These are phyloP conservation scores for Drosophila planitibia DNA, from an alignment of 2,888 invertebrate genomes.

Conservation along the genomic window DNA sequence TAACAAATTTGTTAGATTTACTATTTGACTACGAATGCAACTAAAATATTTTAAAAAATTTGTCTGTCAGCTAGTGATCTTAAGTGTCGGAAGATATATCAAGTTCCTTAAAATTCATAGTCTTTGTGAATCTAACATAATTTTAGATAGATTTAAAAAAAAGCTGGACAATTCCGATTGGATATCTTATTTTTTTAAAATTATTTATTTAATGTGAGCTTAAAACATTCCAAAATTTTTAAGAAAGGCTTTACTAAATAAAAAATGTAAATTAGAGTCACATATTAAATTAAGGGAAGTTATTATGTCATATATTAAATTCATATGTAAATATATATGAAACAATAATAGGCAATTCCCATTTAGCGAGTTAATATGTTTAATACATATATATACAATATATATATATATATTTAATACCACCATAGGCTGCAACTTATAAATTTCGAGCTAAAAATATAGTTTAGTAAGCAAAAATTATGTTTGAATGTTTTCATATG, in stretches of 20 bases:
- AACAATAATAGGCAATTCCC: not conserved
- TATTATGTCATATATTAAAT: not conserved
- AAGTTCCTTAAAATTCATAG: not conserved
- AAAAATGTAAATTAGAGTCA: not conserved
- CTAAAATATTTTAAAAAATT: not conserved
- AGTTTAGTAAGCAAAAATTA: not conserved
- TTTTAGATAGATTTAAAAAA: not conserved
- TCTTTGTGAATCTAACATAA: not conserved
- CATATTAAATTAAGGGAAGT: not conserved
- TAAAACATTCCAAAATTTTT: fast-evolving
- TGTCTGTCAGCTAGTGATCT: not conserved
- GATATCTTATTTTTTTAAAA: not conserved
- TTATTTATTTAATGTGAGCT: not conserved
- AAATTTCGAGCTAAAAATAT: not conserved
- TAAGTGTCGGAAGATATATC: no score
- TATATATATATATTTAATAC: not conserved
- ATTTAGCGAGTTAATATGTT: not conserved
- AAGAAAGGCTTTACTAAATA: not conserved
- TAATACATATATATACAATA: not conserved
- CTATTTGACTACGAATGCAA: not conserved
- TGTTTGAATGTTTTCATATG: not conserved
- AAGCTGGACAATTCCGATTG: not conserved
- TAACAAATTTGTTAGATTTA: not conserved
- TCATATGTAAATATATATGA: not conserved
- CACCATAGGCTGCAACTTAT: not conserved